These are phyloP conservation scores for Trichechus manatus DNA, from an alignment of 2,113 vertebrate genomes.

Conservation along the genomic window DNA sequence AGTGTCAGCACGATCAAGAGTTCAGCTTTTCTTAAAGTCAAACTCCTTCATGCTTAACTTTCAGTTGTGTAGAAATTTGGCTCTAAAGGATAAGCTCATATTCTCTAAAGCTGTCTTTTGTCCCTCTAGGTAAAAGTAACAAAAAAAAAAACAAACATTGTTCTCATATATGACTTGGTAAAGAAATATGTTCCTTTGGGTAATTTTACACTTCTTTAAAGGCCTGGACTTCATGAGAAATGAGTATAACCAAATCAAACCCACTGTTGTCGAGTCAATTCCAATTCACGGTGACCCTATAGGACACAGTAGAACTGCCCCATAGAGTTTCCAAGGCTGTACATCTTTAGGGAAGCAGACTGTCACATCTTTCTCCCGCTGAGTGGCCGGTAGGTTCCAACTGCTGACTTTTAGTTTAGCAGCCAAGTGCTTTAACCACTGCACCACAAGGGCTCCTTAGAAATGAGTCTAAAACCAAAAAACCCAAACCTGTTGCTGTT, in stretches of 20 bases:
- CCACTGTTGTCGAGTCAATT: too few species aligned
- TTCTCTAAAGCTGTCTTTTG: neutral
- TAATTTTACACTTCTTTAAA: neutral
- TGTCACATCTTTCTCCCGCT: too few species aligned
- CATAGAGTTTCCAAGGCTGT: too few species aligned
- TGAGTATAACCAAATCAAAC: neutral
- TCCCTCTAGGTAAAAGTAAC: neutral
- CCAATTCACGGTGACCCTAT: too few species aligned
- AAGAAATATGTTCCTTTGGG: neutral
- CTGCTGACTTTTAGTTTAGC: too few species aligned
- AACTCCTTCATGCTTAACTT: neutral
- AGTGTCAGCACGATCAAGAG: neutral
- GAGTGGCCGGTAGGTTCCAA: too few species aligned
- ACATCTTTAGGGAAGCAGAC: too few species aligned
- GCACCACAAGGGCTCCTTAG: too few species aligned
- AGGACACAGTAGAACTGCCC: too few species aligned
- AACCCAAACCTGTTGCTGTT: too few species aligned
- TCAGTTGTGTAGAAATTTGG: neutral
- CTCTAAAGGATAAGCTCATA: neutral
- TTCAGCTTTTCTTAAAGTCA: neutral
- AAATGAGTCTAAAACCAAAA: too few species aligned
- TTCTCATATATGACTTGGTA: neutral
- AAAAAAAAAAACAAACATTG: constrained; percentile 27
- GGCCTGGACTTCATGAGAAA: neutral
- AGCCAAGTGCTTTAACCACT: too few species aligned